These are phyloP conservation scores for Coenobita brevimanus DNA, from an alignment of 1,140 invertebrate genomes.

Conservation along the genomic window DNA sequence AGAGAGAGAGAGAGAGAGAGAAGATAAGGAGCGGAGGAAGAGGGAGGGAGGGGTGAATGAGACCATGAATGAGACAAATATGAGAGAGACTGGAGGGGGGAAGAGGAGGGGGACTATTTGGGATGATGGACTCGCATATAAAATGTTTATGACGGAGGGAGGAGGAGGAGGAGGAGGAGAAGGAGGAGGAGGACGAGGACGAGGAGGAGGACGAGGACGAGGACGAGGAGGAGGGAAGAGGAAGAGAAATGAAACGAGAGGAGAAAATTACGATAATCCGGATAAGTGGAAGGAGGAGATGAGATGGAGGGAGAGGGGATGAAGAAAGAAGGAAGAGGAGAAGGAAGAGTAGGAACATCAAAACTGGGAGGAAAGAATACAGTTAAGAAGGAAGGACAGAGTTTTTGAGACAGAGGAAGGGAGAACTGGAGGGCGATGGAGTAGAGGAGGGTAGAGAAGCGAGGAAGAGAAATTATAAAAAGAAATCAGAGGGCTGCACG, in stretches of 20 bases:
- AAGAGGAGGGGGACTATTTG: not conserved
- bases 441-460: not conserved
- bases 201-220: not conserved
- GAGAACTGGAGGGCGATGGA: not conserved
- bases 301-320: not conserved
- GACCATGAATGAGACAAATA: not conserved
- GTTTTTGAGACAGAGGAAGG: not conserved
- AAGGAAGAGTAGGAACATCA: not conserved
- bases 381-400: not conserved
- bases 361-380: not conserved
- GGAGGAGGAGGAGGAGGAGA: not conserved
- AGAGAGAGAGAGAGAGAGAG: not conserved
- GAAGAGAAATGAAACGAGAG: not conserved
- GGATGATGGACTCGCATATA: no score
- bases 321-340: not conserved
- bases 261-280: not conserved
- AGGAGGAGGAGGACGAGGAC: not conserved
- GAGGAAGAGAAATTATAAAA: not conserved
- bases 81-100: not conserved
- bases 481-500: not conserved
- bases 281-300: slow-evolving; percentile 1
- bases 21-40: not conserved
- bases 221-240: not conserved
- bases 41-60: no score
- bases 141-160: not conserved